Evolutionary conservation across 2,113 vertebrate species (phyloP).

Genomic region (Uria aalge): DNA sequence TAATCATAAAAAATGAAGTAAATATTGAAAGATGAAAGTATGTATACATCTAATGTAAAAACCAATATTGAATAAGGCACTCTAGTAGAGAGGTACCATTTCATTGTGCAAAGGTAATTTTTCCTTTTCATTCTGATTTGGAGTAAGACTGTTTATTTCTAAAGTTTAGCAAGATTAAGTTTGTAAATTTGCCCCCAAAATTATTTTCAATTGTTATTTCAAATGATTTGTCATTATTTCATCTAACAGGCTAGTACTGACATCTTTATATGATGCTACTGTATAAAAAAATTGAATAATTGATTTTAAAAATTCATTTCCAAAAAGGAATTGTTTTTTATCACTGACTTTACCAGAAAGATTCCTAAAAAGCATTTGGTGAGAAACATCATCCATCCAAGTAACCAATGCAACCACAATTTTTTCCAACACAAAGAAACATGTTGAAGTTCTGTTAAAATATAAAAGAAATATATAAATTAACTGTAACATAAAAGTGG

Average conservation of each 20-base stretch:
- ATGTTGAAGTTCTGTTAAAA: not conserved
- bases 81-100: not conserved
- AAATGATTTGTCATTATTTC: not conserved
- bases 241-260: not conserved
- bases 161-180: not conserved
- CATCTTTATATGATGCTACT: not conserved
- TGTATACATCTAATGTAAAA: not conserved
- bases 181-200: not conserved
- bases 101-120: not conserved
- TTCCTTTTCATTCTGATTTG: not conserved
- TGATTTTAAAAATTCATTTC: not conserved
- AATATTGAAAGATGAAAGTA: not conserved
- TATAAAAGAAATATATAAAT: not conserved
- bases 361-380: not conserved
- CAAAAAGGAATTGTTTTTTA: not conserved
- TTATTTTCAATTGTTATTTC: not conserved
- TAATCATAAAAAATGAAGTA: not conserved
- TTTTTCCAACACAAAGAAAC: not conserved
- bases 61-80: not conserved
- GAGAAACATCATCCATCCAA: not conserved
- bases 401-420: not conserved
- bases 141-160: not conserved
- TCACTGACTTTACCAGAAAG: not conserved
- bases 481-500: not conserved
- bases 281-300: not conserved